phyloP scores from a whole-genome alignment of 2,113 vertebrate species.

The Phalacrocorax pelagicus region DNA sequence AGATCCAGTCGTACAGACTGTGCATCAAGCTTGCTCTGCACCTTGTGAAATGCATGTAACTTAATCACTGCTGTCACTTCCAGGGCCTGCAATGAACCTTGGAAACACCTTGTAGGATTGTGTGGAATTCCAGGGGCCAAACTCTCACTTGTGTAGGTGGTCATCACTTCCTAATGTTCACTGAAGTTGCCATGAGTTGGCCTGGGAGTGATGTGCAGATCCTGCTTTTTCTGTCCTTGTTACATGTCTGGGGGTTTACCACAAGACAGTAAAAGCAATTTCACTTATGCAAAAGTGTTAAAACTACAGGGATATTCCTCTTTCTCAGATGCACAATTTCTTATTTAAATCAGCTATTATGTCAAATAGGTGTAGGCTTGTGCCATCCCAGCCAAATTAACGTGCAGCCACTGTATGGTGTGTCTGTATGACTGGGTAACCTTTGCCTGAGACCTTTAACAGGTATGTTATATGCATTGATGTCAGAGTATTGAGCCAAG shows the following conservation, averaged over 20 bases:
- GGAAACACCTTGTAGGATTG: background rate
- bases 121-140: background rate
- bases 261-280: background rate
- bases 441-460: background rate
- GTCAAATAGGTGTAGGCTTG: background rate
- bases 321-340: background rate
- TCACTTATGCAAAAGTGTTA: too few species aligned
- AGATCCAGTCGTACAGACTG: background rate
- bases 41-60: background rate
- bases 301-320: background rate
- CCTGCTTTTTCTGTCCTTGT: background rate
- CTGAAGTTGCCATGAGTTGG: background rate
- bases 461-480: background rate
- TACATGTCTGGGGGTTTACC: background rate
- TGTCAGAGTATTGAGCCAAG: background rate
- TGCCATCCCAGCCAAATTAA: background rate
- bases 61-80: background rate
- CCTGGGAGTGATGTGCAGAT: background rate
- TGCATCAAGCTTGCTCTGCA: background rate
- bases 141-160: rapidly evolving
- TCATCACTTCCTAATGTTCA: rapidly evolving
- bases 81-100: background rate
- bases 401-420: too few species aligned
- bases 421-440: rapidly evolving
- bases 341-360: rapidly evolving